Evolutionary conservation across 2,888 invertebrate genomes (phyloP).

Genomic region (Agonopterix arenella): DNA sequence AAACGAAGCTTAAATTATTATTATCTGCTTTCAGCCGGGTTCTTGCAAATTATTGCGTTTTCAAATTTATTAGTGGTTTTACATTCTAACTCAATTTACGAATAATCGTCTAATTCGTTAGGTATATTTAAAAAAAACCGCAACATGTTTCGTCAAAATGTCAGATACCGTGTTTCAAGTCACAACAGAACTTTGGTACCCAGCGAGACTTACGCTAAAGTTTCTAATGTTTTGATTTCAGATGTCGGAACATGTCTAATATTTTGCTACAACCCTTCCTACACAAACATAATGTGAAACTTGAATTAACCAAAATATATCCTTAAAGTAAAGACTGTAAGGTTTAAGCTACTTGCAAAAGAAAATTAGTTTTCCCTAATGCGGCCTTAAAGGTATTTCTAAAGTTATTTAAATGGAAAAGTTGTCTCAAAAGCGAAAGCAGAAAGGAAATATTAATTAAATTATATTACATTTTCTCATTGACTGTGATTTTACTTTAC

Average conservation of each 20-base stretch:
- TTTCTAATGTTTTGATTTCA: conserved; percentile 64
- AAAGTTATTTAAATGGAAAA: conserved; percentile 46
- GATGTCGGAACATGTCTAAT: conserved; percentile 64
- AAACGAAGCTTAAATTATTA: no score
- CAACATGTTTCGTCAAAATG: neutral
- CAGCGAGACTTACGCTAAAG: conserved; percentile 29
- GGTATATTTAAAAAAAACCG: no score
- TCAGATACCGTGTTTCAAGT: conserved; percentile 23
- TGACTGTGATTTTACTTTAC: neutral
- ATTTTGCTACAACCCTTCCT: conserved; percentile 42
- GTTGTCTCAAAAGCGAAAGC: conserved; percentile 26
- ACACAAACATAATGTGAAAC: conserved; percentile 11
- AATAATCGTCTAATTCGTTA: no score
- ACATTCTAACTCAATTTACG: no score
- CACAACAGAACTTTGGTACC: conserved; percentile 7
- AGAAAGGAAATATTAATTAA: conserved; percentile 40
- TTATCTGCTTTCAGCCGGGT: no score
- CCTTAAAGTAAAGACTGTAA: conserved; percentile 14
- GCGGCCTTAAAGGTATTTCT: conserved; percentile 30
- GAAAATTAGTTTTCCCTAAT: conserved; percentile 11
- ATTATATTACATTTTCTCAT: conserved; percentile 28
- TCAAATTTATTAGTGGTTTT: no score
- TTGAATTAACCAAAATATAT: conserved; percentile 9
- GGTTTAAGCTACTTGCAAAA: conserved; percentile 3
- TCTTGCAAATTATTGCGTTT: no score